Base-by-base conservation (phyloP, 2,113 vertebrate species). In the Seriola dumerili region DNA sequence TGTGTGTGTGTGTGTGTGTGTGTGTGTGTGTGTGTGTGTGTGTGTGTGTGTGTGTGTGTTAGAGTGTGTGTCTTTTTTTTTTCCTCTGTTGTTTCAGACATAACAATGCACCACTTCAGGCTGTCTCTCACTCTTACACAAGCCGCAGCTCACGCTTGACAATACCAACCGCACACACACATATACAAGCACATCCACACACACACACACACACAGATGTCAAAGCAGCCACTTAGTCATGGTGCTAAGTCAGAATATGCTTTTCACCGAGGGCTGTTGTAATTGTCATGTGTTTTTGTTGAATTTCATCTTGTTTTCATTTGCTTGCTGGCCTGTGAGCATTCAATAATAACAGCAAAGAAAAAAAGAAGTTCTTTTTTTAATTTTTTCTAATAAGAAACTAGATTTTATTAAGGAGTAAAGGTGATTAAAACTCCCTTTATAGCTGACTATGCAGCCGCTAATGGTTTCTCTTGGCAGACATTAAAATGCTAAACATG, bases 21-120 rank as follows among this genome's bases (percentile, higher is more conserved):
- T 23, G 23, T 23, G 23, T 23, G 23, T 23, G 23, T 23, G 23
- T 23, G 1, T 58, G 17, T n/a, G 14, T 68, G 16, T 40, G 40
- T 40, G 40, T 40, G 29, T 29, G 29, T 29, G n/a, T n/a, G n/a
- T n/a, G n/a, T n/a, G n/a, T n/a, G n/a, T n/a, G 40, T 42, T 29
- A 29, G 25, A 29, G 25, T 29, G 25, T 29, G 29, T 29, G 29
- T 29, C 25, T 29, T 29, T 29, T 29, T 65, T 17, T 42, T 52
- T 32, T 19, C 78, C n/a, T 25, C 3, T 57, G 23, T 65, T 38
- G 64, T 78, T 61, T 72, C 48, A 71, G 7, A 29, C 46, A 48
- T 58, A 81, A 85, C 65, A 81, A 81, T 67, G 64, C 57, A 74
- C 69, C 63, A 57, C 84, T 85, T 32, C 64, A 75, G 70, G 58